A percentile compares a stretch with the other conserved stretches of the same genome.
These are phyloP conservation scores for Austrofundulus limnaeus DNA, from an alignment of 2,113 vertebrate species.

Conservation along the genomic window DNA sequence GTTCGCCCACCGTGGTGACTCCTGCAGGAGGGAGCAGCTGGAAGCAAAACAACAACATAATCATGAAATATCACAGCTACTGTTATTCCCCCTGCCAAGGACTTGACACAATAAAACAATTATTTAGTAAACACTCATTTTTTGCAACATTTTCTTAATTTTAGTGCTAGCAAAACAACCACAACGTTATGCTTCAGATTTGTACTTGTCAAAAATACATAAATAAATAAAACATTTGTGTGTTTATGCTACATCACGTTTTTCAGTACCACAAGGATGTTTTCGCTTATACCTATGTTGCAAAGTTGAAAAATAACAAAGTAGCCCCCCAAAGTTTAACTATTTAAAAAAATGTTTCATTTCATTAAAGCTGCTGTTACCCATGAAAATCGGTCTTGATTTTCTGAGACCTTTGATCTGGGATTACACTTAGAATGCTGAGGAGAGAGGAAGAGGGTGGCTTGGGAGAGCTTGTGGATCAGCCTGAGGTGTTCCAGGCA, in stretches of 20 bases:
- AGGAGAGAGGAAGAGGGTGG: slow-evolving; percentile 44
- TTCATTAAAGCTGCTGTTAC: slow-evolving; percentile 33
- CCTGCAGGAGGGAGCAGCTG: too few species aligned
- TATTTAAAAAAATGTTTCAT: slow-evolving; percentile 4
- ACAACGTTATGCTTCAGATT: too few species aligned
- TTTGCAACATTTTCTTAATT: too few species aligned
- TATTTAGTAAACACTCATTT: too few species aligned
- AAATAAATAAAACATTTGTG: not conserved
- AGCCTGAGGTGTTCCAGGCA: slow-evolving; percentile 34
- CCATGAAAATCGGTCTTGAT: slow-evolving; percentile 46
- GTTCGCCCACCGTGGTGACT: too few species aligned
- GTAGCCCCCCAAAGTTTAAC: too few species aligned
- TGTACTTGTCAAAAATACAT: too few species aligned
- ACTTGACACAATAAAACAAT: too few species aligned
- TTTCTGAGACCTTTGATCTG: slow-evolving; percentile 68
- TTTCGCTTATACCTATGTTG: not conserved
- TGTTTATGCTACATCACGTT: not conserved
- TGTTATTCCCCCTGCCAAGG: not conserved
- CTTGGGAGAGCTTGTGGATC: slow-evolving; percentile 29
- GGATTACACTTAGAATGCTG: slow-evolving; percentile 59
- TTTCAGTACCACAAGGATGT: not conserved
- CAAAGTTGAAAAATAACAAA: not conserved
- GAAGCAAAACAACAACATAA: too few species aligned
- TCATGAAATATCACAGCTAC: too few species aligned
- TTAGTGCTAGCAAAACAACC: too few species aligned